Evolutionary conservation across 2,888 invertebrate species (phyloP).

Genomic region (Lochmaea crataegi): DNA sequence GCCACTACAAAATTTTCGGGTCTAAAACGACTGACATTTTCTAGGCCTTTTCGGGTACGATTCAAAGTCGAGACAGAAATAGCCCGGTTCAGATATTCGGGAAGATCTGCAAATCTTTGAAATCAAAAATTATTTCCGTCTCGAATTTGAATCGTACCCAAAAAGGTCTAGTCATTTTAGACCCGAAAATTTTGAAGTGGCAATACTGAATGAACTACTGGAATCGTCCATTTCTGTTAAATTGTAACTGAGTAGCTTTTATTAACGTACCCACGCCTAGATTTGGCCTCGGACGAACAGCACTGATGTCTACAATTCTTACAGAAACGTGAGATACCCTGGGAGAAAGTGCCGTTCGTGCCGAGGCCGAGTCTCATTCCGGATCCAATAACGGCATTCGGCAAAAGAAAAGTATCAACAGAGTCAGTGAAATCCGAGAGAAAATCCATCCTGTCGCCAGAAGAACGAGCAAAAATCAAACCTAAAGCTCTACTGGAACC

Average conservation of each 20-base stretch:
- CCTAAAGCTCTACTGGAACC: constrained; percentile 71
- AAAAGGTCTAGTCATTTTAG: too few species aligned
- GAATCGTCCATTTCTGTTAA: constrained; percentile 3
- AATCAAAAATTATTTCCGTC: too few species aligned
- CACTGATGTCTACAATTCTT: constrained; percentile 52
- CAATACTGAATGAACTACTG: too few species aligned
- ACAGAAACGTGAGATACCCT: constrained; percentile 75
- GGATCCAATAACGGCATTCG: constrained; percentile 87
- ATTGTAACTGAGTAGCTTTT: constrained; percentile 5
- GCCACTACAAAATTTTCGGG: too few species aligned
- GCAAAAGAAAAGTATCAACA: constrained; percentile 68
- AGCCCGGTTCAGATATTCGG: too few species aligned
- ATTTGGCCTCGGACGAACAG: constrained; percentile 59
- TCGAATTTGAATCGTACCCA: too few species aligned
- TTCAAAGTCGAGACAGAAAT: too few species aligned
- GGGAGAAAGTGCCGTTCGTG: constrained; percentile 90
- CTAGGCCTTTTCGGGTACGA: too few species aligned
- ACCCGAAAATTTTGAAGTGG: too few species aligned
- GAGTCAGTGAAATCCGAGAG: constrained; percentile 55
- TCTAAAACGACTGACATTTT: too few species aligned
- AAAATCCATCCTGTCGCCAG: constrained; percentile 68
- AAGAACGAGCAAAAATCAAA: constrained; percentile 73
- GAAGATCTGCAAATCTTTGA: too few species aligned
- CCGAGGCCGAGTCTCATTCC: constrained; percentile 87
- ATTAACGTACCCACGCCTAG: constrained; percentile 17